Percentiles rank a stretch among this genome's conserved stretches.
phyloP scores from a whole-genome alignment of 2,113 vertebrate genomes.

The Mustela lutreola region DNA sequence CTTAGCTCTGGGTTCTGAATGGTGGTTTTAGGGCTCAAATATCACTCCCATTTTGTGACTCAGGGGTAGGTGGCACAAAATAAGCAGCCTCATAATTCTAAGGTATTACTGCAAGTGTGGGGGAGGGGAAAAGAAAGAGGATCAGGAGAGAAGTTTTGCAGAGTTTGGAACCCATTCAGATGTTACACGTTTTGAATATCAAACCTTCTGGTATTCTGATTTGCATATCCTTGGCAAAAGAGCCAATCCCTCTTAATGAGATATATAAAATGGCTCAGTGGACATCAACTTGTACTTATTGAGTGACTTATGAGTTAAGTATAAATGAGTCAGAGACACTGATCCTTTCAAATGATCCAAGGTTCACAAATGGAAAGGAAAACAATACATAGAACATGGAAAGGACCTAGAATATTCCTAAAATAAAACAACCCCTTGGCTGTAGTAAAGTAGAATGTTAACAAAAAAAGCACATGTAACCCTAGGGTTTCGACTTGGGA shows the following conservation, averaged over 20 bases:
- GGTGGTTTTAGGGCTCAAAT: neutral
- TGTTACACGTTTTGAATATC: constrained; percentile 36
- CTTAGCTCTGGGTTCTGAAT: neutral
- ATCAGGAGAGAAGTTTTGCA: neutral
- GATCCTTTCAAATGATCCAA: neutral
- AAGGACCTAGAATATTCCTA: neutral
- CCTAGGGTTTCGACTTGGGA: neutral
- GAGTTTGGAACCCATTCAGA: neutral
- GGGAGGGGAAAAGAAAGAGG: neutral
- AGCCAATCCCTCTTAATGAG: neutral
- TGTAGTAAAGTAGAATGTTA: neutral
- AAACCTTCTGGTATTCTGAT: neutral
- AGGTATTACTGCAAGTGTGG: neutral
- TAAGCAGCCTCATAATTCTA: neutral
- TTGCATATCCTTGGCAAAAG: neutral
- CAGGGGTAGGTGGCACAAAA: neutral
- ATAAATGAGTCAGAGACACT: constrained; percentile 5
- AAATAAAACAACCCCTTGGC: neutral
- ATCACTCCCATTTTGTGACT: neutral
- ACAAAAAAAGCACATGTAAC: neutral
- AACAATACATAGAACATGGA: neutral
- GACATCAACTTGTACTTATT: neutral
- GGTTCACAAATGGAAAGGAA: neutral
- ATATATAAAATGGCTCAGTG: constrained; percentile 21
- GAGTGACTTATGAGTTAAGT: neutral